Evolutionary conservation across 92 coral and sea anemone species (phyloP), one percentile per base, ranked within the genome.

Genomic region (Parazoanthus swiftii): DNA sequence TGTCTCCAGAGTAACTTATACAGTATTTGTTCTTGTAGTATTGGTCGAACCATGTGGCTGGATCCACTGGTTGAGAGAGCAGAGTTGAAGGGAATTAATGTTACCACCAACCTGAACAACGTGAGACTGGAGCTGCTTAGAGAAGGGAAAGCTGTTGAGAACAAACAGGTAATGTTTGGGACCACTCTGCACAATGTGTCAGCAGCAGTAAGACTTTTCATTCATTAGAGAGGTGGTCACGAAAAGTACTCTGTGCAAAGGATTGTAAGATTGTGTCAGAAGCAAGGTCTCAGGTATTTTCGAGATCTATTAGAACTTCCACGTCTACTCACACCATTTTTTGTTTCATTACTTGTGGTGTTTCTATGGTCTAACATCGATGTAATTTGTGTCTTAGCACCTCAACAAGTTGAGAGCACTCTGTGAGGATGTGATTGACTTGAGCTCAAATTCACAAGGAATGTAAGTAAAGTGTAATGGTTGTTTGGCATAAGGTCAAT

Each of bases 11-110:
- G 21, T 42, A 59, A 48, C 14, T n/a, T 33, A 10, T 8, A 6
- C 11, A 63, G 68, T 63, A 20, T 21, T 35, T 85, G 80, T 85
- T 39, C 21, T 88, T 81, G 38, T 71, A 94, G 98, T 73, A 72
- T 96, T 21, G 91, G 96, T 38, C 91, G 93, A 86, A 95, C 95
- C 11, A 91, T 96, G 91, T 96, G 99, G 99, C 81, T 96, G 85
- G 99, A 96, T 88, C 98, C 98, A 5, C 86, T 96, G 83, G 94
- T 95, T 21, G 98, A 94, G 67, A 95, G 94, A 81, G 77, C 70
- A 77, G 85, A 89, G 44, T 77, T 96, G 70, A 90, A 90, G 82
- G 95, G 89, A 78, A 95, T 96, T 79, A 92, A 95, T 42, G 99
- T 96, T 80, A 95, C 95, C 15, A 96, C 99, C 56, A 96, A 95